These are phyloP conservation scores for Gastracanthus pulcherrimus DNA, from an alignment of 2,888 invertebrate species.

Conservation along the genomic window DNA sequence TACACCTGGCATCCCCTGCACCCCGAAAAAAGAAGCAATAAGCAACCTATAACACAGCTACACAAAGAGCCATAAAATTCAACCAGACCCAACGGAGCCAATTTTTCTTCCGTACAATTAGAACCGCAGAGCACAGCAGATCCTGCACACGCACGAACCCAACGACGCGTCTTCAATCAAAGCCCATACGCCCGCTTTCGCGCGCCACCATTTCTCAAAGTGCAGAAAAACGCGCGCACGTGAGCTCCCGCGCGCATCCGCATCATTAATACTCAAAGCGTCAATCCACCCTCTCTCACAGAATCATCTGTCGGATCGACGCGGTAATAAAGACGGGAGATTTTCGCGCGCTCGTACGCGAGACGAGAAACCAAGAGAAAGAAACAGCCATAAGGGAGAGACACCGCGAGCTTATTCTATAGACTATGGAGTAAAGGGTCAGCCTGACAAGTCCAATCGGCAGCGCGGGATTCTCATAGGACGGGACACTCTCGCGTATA, in stretches of 20 bases:
- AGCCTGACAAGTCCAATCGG: slow-evolving; percentile 49
- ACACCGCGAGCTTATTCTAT: too few species aligned
- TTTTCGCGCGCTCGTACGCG: slow-evolving; percentile 7
- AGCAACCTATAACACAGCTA: background rate
- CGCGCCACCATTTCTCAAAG: slow-evolving; percentile 35
- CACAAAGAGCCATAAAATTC: slow-evolving; percentile 1
- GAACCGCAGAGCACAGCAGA: background rate
- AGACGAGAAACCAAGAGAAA: background rate
- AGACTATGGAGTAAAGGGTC: slow-evolving; percentile 19
- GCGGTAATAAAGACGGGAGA: slow-evolving; percentile 31
- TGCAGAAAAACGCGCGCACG: slow-evolving; percentile 2
- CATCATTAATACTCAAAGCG: slow-evolving; percentile 33
- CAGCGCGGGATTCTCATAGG: background rate
- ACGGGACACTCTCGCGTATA: background rate
- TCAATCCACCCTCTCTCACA: slow-evolving; percentile 9
- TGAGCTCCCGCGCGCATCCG: background rate
- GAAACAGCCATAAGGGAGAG: background rate
- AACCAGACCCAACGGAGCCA: background rate
- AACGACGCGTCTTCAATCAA: slow-evolving; percentile 2
- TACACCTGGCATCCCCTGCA: too few species aligned
- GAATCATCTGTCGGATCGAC: slow-evolving; percentile 16
- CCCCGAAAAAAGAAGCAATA: background rate
- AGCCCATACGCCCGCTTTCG: background rate
- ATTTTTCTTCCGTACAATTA: slow-evolving; percentile 16
- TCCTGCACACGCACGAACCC: background rate